These are phyloP conservation scores for Montipora capitata DNA, from an alignment of 92 coral and sea anemone genomes.

Conservation along the genomic window DNA sequence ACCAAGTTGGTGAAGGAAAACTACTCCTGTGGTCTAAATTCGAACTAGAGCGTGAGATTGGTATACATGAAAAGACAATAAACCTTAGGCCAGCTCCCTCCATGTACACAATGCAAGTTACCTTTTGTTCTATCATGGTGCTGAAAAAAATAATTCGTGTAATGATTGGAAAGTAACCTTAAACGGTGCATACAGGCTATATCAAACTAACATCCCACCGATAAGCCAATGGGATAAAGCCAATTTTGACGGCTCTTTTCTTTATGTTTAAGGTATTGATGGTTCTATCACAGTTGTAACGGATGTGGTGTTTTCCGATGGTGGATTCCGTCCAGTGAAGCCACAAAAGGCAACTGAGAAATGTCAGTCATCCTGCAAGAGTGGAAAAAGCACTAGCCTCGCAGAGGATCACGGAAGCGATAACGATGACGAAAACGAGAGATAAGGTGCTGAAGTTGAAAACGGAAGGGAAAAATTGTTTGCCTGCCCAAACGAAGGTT, in stretches of 20 bases:
- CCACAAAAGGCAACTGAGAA: background rate
- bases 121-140: too few relatives aligned
- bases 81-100: background rate
- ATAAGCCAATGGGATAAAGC: background rate
- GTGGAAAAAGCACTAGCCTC: background rate
- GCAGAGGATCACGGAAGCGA: background rate
- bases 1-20: constrained; percentile 32
- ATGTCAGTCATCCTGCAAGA: background rate
- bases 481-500: too few relatives aligned
- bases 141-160: too few relatives aligned
- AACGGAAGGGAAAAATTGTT: too few relatives aligned
- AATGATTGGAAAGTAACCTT: too few relatives aligned
- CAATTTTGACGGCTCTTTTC: too few relatives aligned
- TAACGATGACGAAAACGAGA: background rate
- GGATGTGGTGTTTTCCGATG: background rate
- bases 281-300: background rate
- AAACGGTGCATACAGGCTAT: too few relatives aligned
- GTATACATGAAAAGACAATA: background rate
- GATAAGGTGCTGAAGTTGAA: too few relatives aligned
- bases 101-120: too few relatives aligned
- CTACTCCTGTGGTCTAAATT: constrained; percentile 17
- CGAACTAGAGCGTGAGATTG: background rate
- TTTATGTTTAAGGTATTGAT: background rate
- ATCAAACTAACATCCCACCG: background rate
- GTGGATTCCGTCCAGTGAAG: background rate